Evolutionary conservation across 2,888 invertebrate species (phyloP).

Genomic region (Synergus itoensis): DNA sequence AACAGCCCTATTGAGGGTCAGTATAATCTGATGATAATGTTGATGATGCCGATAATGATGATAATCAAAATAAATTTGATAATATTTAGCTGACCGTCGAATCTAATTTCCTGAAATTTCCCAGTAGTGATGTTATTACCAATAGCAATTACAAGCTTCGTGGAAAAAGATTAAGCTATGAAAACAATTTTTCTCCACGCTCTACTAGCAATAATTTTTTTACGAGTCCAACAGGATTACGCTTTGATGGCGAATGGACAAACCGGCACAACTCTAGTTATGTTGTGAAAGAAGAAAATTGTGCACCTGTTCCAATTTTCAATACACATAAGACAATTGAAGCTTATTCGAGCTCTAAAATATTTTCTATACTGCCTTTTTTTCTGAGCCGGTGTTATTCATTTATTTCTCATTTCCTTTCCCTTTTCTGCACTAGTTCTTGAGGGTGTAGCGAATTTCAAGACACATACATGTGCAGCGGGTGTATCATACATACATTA

Average conservation of each 20-base stretch:
- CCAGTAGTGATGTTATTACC: too few species aligned
- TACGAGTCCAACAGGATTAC: neutral
- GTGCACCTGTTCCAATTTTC: neutral
- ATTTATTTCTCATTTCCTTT: neutral
- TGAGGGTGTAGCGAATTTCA: neutral
- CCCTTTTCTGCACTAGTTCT: neutral
- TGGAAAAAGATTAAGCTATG: neutral
- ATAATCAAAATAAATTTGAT: neutral
- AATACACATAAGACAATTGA: neutral
- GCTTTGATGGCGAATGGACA: neutral
- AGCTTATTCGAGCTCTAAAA: neutral
- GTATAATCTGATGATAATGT: neutral
- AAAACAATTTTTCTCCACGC: neutral
- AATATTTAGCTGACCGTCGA: neutral
- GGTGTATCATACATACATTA: constrained; percentile 14
- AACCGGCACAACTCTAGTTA: neutral
- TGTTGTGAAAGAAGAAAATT: neutral
- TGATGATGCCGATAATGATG: neutral
- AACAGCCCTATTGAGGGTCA: neutral
- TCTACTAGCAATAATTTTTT: neutral
- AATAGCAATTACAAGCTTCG: neutral
- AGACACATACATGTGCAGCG: neutral
- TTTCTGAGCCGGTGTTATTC: neutral
- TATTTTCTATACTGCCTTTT: neutral
- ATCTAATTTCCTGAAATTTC: neutral